A percentile compares a stretch with the other conserved stretches of the same genome.
phyloP scores from a whole-genome alignment of 2,888 invertebrate species.

The Vannuccia rotundouncinata region DNA sequence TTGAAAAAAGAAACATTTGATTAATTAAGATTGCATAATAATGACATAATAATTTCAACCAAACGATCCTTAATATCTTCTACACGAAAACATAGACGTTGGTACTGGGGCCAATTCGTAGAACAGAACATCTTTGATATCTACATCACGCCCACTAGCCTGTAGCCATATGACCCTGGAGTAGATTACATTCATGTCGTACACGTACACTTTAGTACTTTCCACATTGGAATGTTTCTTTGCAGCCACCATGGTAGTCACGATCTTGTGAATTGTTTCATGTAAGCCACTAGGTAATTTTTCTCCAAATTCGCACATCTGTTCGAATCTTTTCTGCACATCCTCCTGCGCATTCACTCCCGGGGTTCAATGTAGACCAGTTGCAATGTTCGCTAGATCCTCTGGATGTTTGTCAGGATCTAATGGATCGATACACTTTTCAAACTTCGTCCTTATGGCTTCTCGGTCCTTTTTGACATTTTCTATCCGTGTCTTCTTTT shows the following conservation, averaged over 20 bases:
- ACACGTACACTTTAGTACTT: slow-evolving; percentile 4
- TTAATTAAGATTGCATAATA: too few species aligned
- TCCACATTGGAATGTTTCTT: slow-evolving; percentile 19
- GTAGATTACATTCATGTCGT: slow-evolving; percentile 24
- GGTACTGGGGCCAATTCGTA: slow-evolving; percentile 8
- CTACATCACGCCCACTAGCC: slow-evolving; percentile 24
- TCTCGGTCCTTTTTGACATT: slow-evolving; percentile 11
- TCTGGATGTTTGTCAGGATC: slow-evolving; percentile 29
- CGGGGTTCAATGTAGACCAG: slow-evolving; percentile 1
- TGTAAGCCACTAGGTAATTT: slow-evolving; percentile 21
- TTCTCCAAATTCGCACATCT: slow-evolving; percentile 28
- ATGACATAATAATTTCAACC: too few species aligned
- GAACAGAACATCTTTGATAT: slow-evolving; percentile 19
- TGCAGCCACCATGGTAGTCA: slow-evolving; percentile 28
- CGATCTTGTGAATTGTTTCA: slow-evolving; percentile 19
- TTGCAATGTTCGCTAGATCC: slow-evolving; percentile 19
- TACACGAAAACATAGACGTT: slow-evolving; percentile 33
- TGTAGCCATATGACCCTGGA: slow-evolving; percentile 32
- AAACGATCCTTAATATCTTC: too few species aligned
- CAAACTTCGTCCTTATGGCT: slow-evolving; percentile 15
- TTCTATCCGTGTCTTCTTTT: slow-evolving; percentile 12
- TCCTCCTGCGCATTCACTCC: slow-evolving; percentile 7
- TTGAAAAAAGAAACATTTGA: too few species aligned
- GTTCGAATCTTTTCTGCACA: slow-evolving; percentile 15
- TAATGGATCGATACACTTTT: slow-evolving; percentile 30